Evolutionary conservation across 1,140 invertebrate species (phyloP), one percentile per base, ranked within the genome.

Genomic region (Musca domestica): DNA sequence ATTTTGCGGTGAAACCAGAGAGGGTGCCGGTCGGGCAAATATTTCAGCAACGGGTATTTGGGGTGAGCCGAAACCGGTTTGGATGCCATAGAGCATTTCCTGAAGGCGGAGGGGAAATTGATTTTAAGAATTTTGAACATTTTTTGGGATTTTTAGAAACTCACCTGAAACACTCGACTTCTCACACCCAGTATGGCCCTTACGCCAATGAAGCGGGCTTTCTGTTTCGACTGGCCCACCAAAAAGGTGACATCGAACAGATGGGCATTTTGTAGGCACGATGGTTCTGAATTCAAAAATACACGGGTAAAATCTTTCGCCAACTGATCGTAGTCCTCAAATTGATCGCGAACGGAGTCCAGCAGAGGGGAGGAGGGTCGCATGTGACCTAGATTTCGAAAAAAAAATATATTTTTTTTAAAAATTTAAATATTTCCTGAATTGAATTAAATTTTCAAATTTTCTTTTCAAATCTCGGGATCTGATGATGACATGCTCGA

Each of bases 1-100:
- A 70, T 85, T 85, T 72, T 92, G 91, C 0, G 92, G 92, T 66
- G 91, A 93, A 3, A 94, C 86, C 19, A 95, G 82, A 10, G 91
- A 92, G 0, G 94, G 94, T 2, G 91, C 93, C 3, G 93, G 92
- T 66, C 93, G 86, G 0, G 93, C 91, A 54, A 95, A 83, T 56
- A 95, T 83, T 80, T 96, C 93, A 0, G 93, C 93, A 3, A 95
- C 93, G 1, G 93, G 94, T 67, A 95, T 93, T 85, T 95, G 93
- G 1, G 92, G 94, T 64, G 93, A 95, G n/a, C 94, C 93, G 77
- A 95, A 95, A 47, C 93, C 93, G 0, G 94, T 93, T 76, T 94
- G 93, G 73, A 96, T 96, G 68, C 95, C 95, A 79, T 96, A 96
- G 19, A 97, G 83, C 94, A 97, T 96, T 84, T 97, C 94, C 86